Percentiles rank a stretch among this genome's conserved stretches.
Evolutionary conservation across 2,113 vertebrate species (phyloP).

Genomic region (Benitochromis conjunctus): DNA sequence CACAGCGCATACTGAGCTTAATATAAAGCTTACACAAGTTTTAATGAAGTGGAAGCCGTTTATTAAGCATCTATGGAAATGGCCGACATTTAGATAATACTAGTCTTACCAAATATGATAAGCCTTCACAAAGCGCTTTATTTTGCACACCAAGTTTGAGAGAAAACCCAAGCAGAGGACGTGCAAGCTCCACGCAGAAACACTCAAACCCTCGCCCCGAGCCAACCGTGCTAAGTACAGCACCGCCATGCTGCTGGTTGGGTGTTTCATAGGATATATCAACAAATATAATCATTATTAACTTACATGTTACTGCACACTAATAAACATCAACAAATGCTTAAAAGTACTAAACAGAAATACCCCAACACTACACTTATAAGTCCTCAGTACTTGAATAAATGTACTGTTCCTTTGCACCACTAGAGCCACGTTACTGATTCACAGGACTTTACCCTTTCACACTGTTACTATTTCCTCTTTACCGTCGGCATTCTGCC

Average conservation of each 20-base stretch:
- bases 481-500: neutral
- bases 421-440: neutral
- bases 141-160: neutral
- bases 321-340: neutral
- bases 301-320: neutral
- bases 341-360: neutral
- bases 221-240: too few species aligned
- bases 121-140: neutral
- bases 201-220: neutral
- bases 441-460: neutral
- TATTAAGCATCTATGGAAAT: neutral
- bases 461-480: neutral
- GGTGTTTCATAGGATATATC: neutral
- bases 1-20: neutral
- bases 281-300: neutral
- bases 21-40: neutral
- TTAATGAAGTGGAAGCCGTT: accelerated
- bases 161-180: neutral
- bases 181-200: neutral
- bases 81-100: accelerated
- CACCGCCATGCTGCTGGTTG: neutral
- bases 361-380: accelerated
- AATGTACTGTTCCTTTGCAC: neutral
- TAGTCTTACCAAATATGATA: neutral
- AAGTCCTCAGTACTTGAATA: neutral